Base-by-base conservation (phyloP, 2,113 vertebrate genomes). In the Donacobius atricapilla region DNA sequence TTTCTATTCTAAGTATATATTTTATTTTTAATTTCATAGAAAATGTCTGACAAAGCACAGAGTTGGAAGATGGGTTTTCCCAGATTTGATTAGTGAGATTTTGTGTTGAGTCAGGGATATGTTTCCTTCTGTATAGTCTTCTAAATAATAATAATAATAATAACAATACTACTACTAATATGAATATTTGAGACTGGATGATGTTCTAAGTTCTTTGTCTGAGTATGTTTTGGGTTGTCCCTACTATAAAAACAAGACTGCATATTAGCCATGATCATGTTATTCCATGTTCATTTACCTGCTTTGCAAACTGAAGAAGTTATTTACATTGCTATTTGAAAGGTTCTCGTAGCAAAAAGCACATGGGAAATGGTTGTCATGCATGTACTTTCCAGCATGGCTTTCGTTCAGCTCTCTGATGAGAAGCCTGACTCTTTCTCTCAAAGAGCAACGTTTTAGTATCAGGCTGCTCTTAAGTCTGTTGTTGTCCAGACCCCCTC, bases 211-310 rank as follows among this genome's bases (percentile, higher is more conserved):
- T 65, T 70, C 33, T 65, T 85, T 70, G 42, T 30, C 31, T 66
- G 40, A 21, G 7, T 71, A 28, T 5, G 9, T 61, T 75, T 65
- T 44, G 19, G 9, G 20, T n/a, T 75, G 39, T 37, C 56, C n/a
- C 20, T 66, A 5, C 42, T 63, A 53, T 21, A 42, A 69, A 70
- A 58, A 22, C 6, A 27, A 40, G 9, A 17, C 48, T 37, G 22
- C 16, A 1, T n/a, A 6, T 56, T 56, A 85, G 24, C 27, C 13
- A 4, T 18, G 40, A 33, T 33, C 35, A 4, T 0, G 0, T 45
- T 82, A 15, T 24, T 78, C 28, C 2, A 24, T 63, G 20, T 37
- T 64, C 42, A 11, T 39, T 65, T 69, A 35, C 18, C 15, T 33
- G 15, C 51, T 68, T 57, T 53, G 31, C 37, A 50, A 40, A 47